These are phyloP conservation scores for Heliconius hewitsoni DNA, from an alignment of 1,140 invertebrate species.

Conservation along the genomic window DNA sequence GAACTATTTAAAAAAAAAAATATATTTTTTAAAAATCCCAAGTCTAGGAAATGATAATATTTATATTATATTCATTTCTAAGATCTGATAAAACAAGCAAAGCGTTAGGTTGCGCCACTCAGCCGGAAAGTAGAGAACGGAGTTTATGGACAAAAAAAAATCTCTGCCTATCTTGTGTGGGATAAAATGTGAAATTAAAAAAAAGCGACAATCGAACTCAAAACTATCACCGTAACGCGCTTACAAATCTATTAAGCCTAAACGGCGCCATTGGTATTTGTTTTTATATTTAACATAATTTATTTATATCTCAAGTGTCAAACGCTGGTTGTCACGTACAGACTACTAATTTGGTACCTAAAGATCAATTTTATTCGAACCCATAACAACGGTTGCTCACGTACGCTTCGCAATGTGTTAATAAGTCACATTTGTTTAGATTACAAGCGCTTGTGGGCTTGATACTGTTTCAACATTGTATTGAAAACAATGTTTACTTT, in stretches of 20 bases:
- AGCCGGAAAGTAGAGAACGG: no score
- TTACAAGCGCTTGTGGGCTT: background rate
- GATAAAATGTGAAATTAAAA: no score
- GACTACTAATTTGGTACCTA: background rate
- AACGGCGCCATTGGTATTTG: background rate
- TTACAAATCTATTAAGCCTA: background rate
- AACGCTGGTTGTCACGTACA: background rate
- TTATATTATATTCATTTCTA: no score
- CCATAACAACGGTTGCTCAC: background rate
- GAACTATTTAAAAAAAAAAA: no score
- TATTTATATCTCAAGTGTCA: background rate
- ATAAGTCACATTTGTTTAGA: background rate
- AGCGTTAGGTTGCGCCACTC: no score
- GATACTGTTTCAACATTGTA: background rate
- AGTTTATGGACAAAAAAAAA: no score
- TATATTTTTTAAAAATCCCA: no score
- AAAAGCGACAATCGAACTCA: background rate
- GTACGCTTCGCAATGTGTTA: background rate
- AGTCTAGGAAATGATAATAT: no score
- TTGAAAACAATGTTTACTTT: no score
- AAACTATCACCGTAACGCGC: background rate
- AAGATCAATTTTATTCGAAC: slow-evolving; percentile 9
- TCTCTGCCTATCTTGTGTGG: no score
- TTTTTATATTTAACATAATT: background rate
- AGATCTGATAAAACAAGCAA: no score